These are phyloP conservation scores for Amphiprion percula DNA, from an alignment of 2,113 vertebrate genomes.

Conservation along the genomic window DNA sequence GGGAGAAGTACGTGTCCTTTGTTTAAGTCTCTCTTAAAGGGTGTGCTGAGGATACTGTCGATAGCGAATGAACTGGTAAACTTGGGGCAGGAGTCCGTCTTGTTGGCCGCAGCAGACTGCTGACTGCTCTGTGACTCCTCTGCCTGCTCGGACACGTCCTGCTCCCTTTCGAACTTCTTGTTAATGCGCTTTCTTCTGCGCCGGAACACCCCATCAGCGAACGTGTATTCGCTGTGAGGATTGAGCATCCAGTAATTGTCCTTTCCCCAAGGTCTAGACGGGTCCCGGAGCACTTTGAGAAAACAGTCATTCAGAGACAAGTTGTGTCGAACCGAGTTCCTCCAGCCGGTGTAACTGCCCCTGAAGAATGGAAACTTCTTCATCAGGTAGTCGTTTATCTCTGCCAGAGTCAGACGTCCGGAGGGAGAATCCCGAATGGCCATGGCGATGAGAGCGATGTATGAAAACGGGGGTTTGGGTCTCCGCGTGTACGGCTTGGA, in stretches of 20 bases:
- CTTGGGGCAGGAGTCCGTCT: slow-evolving; percentile 74
- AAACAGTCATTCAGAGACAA: slow-evolving; percentile 96
- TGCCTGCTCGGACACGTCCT: slow-evolving; percentile 43
- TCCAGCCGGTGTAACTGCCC: slow-evolving; percentile 96
- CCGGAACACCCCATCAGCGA: slow-evolving; percentile 95
- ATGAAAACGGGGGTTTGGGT: slow-evolving; percentile 95
- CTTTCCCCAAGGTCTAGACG: slow-evolving; percentile 96
- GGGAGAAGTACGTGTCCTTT: neutral
- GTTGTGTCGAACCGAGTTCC: slow-evolving; percentile 96
- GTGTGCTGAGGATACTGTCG: slow-evolving; percentile 93
- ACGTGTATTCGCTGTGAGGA: slow-evolving; percentile 96
- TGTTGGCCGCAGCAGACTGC: slow-evolving; percentile 1
- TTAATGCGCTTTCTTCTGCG: slow-evolving; percentile 92
- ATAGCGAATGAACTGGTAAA: slow-evolving; percentile 95
- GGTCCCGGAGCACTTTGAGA: slow-evolving; percentile 94
- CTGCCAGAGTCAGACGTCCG: slow-evolving; percentile 93
- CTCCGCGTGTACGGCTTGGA: slow-evolving; percentile 93
- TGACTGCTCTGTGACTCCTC: slow-evolving; percentile 33
- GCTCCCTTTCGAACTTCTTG: slow-evolving; percentile 71
- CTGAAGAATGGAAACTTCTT: slow-evolving; percentile 95
- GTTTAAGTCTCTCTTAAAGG: slow-evolving; percentile 83
- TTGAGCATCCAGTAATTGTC: slow-evolving; percentile 99
- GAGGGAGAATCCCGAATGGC: slow-evolving; percentile 92
- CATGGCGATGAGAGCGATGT: slow-evolving; percentile 98
- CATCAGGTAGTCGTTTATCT: slow-evolving; percentile 98